Base-by-base conservation (phyloP, 2,888 invertebrate genomes). In the Pammene aurita region DNA sequence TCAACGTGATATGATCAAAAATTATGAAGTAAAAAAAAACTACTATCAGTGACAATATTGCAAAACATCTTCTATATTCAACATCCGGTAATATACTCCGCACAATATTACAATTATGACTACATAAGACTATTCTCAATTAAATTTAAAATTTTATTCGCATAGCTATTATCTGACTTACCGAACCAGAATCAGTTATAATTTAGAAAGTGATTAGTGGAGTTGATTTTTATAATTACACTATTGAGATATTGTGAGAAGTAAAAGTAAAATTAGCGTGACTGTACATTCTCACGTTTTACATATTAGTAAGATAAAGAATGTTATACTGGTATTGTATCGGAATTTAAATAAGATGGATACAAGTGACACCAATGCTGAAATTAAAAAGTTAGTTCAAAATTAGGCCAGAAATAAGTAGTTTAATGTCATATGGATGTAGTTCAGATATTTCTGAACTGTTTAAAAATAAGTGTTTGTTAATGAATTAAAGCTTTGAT, bases 191-290 rank as follows among this genome's bases (percentile, higher is more conserved):
- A 50, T 42, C 26, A 34, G 34, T 50, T 52, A 50, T 44, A 57
- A 54, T 65, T 69, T 69, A 69, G 69, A 69, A 65, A 69, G 60
- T 58, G 58, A 65, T 69, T 69, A 65, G 58, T 60, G 50, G 18
- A 58, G 52, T 57, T 57, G 44, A 68, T 64, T 65, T 41, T 65
- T 54, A 65, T 69, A 69, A 69, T 69, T 65, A 60, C 35, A 46
- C 38, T 38, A 64, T 60, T 48, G 65, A 46, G 57, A 14, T 64
- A 57, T 58, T 58, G 44, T 52, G 56, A 26, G 50, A 68, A 68
- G 68, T 68, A 69, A 69, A 65, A 65, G 69, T 69, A 46, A 69
- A 65, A 60, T 54, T 69, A 34, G 54, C 57, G 52, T 64, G 58
- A 57, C 14, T 52, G 26, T 52, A 44, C 11, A 44, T 58, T 68